phyloP scores from a whole-genome alignment of 2,888 invertebrate species.

The Camponotus fellah region DNA sequence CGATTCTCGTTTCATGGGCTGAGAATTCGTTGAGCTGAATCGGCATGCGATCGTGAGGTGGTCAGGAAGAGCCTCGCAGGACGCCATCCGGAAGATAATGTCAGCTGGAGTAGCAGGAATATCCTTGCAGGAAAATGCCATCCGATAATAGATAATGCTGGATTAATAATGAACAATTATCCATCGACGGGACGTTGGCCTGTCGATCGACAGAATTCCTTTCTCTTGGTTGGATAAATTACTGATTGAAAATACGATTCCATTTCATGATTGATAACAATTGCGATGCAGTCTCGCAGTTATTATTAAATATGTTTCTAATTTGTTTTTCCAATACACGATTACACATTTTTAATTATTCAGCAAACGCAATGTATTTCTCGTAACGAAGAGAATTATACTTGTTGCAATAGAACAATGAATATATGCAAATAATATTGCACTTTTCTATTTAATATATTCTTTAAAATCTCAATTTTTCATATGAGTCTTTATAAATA shows the following conservation, averaged over 20 bases:
- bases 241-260: background rate
- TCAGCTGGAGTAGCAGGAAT: background rate
- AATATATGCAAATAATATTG: background rate
- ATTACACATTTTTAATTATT: background rate
- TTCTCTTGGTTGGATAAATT: background rate
- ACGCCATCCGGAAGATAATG: background rate
- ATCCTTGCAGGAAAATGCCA: background rate
- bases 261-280: background rate
- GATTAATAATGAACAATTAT: slow-evolving; percentile 7
- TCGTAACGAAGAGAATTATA: background rate
- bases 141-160: background rate
- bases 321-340: background rate
- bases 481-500: background rate
- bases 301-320: background rate
- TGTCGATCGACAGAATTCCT: background rate
- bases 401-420: background rate
- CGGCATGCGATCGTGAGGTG: slow-evolving; percentile 33
- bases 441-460: background rate
- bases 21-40: background rate
- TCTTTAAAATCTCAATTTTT: background rate
- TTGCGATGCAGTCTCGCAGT: background rate
- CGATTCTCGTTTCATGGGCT: background rate
- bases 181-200: background rate
- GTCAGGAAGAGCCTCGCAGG: slow-evolving; percentile 32
- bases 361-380: background rate